These are phyloP conservation scores for Amazona vittata DNA, from an alignment of 2,113 vertebrate genomes.

Conservation along the genomic window DNA sequence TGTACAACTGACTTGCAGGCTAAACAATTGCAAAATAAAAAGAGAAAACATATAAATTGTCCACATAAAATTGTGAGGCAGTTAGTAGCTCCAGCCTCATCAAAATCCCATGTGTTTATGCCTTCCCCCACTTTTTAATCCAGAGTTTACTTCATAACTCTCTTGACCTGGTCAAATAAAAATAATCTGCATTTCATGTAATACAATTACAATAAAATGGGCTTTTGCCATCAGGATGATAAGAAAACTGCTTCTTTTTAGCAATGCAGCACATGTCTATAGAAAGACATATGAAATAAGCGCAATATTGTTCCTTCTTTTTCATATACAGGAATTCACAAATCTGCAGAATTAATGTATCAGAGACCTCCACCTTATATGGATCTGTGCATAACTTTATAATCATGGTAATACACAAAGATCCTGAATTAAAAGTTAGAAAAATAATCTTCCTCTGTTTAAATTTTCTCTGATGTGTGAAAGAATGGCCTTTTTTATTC, in stretches of 20 bases:
- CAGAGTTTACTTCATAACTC: neutral
- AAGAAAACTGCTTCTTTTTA: neutral
- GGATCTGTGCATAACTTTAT: neutral
- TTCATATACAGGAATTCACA: neutral
- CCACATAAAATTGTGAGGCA: neutral
- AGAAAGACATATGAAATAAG: neutral
- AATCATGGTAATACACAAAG: neutral
- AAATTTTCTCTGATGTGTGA: neutral
- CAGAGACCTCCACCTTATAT: neutral
- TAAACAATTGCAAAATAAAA: neutral
- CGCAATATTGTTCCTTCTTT: neutral
- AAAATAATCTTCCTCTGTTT: neutral
- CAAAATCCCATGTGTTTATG: neutral
- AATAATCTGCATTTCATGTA: neutral
- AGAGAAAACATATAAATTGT: accelerated
- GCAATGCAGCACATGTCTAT: neutral
- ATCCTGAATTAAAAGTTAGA: neutral
- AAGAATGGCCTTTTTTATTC: neutral
- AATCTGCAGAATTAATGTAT: neutral
- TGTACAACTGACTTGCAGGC: neutral
- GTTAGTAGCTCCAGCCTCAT: neutral
- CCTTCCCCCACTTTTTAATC: neutral
- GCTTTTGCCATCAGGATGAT: neutral
- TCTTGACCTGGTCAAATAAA: neutral
- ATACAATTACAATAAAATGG: neutral